These are phyloP conservation scores for Haemorhous mexicanus DNA, from an alignment of 2,113 vertebrate genomes.

Conservation along the genomic window DNA sequence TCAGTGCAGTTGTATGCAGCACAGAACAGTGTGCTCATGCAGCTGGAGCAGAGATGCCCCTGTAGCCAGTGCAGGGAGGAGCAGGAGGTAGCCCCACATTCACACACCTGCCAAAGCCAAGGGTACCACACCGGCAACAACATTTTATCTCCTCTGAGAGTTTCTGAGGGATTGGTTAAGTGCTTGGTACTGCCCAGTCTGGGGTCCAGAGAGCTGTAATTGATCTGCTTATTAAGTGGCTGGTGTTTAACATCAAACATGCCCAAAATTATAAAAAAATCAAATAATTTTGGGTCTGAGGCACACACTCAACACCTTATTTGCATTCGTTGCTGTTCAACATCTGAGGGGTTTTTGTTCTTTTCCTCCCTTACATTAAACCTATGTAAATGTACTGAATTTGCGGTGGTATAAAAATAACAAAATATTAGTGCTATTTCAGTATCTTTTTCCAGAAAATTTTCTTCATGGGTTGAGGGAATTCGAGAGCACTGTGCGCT, in stretches of 20 bases:
- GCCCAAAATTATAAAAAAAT: not conserved
- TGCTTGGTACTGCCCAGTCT: not conserved
- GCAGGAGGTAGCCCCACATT: rapidly evolving
- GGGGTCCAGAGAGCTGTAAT: not conserved
- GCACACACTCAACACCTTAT: not conserved
- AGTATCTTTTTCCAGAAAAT: not conserved
- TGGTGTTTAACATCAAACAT: not conserved
- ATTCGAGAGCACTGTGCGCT: not conserved
- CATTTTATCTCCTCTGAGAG: not conserved
- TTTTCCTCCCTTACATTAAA: not conserved
- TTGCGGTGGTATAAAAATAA: not conserved
- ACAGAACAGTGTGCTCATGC: not conserved
- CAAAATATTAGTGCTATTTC: not conserved
- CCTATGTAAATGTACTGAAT: not conserved
- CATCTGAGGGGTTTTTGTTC: not conserved
- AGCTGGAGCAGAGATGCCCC: not conserved
- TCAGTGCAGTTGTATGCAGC: not conserved
- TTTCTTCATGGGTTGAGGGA: not conserved
- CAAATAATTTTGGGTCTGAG: not conserved
- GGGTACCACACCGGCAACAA: rapidly evolving
- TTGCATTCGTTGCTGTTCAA: not conserved
- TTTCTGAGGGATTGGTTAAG: not conserved
- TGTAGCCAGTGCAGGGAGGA: rapidly evolving
- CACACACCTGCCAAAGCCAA: rapidly evolving
- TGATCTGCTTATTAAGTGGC: not conserved